Percentiles rank a stretch among this genome's conserved stretches.
phyloP scores from a whole-genome alignment of 2,888 invertebrate species.

The Gonocerus acuteangulatus region DNA sequence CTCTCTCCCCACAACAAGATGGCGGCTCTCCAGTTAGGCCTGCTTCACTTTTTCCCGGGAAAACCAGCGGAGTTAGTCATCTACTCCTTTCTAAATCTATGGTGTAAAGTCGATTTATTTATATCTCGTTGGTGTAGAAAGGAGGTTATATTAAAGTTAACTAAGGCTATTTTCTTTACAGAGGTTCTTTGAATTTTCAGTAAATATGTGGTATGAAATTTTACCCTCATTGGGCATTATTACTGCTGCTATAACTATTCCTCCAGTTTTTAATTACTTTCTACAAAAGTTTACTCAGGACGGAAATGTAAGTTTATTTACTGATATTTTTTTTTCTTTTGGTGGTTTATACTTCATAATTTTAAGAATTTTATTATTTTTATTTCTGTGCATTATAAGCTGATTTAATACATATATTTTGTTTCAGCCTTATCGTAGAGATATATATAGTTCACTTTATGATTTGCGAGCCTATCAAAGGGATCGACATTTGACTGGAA shows the following conservation, averaged over 20 bases:
- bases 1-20: too few relatives aligned
- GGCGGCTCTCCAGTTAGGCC: too few relatives aligned
- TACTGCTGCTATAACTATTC: conserved; percentile 52
- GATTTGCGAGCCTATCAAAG: conserved; percentile 53
- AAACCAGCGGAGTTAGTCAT: too few relatives aligned
- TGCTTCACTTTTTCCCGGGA: too few relatives aligned
- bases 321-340: not conserved
- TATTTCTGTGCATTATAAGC: too few relatives aligned
- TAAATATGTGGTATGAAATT: conserved; percentile 65
- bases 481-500: conserved; percentile 53
- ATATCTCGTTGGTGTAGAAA: too few relatives aligned
- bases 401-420: not conserved
- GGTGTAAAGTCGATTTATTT: too few relatives aligned
- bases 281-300: conserved; percentile 51
- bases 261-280: conserved; percentile 55
- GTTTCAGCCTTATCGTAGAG: conserved; percentile 47
- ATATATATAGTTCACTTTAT: conserved; percentile 46
- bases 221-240: conserved; percentile 57
- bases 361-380: not conserved
- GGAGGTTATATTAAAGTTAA: too few relatives aligned
- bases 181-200: too few relatives aligned
- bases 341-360: not conserved
- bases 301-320: conserved; percentile 55
- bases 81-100: too few relatives aligned
- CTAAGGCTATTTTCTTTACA: too few relatives aligned